Percentiles rank a stretch among this genome's conserved stretches.
Evolutionary conservation across 2,113 vertebrate genomes (phyloP).

Genomic region (Tragelaphus strepsiceros): DNA sequence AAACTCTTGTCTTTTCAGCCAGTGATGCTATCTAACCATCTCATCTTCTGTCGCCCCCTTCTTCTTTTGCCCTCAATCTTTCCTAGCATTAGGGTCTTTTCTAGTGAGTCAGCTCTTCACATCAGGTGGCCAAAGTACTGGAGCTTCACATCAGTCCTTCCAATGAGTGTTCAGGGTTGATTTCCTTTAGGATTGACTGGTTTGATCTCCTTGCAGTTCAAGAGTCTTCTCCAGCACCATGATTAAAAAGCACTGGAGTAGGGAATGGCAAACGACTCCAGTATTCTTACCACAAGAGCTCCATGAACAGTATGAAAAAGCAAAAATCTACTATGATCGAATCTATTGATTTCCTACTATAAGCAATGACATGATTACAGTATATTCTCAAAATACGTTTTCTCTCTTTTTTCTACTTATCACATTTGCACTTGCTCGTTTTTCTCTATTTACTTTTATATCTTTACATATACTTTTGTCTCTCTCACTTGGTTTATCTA

Average conservation of each 20-base stretch:
- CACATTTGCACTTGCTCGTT: accelerated
- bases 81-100: neutral
- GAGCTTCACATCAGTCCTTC: neutral
- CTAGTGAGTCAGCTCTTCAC: neutral
- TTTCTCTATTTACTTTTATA: neutral
- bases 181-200: neutral
- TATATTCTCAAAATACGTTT: accelerated
- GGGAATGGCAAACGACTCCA: neutral
- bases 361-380: too few species aligned
- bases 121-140: neutral
- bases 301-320: neutral
- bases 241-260: neutral
- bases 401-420: neutral
- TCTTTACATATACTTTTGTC: neutral
- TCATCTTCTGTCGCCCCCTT: neutral
- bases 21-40: neutral
- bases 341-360: accelerated
- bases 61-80: neutral
- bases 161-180: neutral
- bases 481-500: accelerated
- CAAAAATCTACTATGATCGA: accelerated
- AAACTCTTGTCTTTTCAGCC: neutral
- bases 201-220: neutral
- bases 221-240: neutral
- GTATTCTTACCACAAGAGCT: neutral